phyloP scores from a whole-genome alignment of 92 coral and sea anemone species.

The Pocillopora meandrina region DNA sequence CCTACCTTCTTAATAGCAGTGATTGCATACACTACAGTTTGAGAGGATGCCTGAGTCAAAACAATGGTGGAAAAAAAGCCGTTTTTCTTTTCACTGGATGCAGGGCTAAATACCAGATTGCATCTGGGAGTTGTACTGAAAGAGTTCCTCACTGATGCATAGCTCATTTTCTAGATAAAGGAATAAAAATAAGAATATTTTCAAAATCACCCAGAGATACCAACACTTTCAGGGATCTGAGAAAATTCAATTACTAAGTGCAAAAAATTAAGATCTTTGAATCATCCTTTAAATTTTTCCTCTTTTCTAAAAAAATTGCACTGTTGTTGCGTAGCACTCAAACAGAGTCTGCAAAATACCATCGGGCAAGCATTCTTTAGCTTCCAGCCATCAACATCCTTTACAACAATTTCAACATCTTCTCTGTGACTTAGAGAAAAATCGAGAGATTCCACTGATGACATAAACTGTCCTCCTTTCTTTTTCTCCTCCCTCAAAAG shows the following conservation, averaged over 20 bases:
- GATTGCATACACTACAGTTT: conserved; percentile 13
- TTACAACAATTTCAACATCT: conserved; percentile 8
- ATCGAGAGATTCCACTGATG: conserved; percentile 31
- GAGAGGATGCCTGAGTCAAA: conserved; percentile 1
- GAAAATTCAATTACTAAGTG: background rate
- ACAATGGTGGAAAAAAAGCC: conserved; percentile 10
- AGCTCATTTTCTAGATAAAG: conserved; percentile 8
- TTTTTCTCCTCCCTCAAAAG: background rate
- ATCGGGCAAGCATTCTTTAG: background rate
- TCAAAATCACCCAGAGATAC: background rate
- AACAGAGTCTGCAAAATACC: background rate
- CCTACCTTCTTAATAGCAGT: conserved; percentile 15
- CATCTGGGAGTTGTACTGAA: background rate
- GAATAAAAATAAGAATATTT: background rate
- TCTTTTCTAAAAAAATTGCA: background rate
- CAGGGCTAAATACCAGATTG: conserved; percentile 17
- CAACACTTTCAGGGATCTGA: background rate
- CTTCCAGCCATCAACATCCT: conserved; percentile 27
- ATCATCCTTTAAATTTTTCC: too few relatives aligned
- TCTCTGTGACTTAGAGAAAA: conserved; percentile 26
- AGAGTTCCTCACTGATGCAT: conserved; percentile 20
- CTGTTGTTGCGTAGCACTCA: background rate
- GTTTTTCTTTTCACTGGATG: background rate
- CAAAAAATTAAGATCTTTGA: background rate
- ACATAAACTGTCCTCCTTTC: conserved; percentile 18